Percentiles rank a stretch among this genome's conserved stretches.
phyloP scores from a whole-genome alignment of 1,140 invertebrate genomes.

The Lucilia sericata region DNA sequence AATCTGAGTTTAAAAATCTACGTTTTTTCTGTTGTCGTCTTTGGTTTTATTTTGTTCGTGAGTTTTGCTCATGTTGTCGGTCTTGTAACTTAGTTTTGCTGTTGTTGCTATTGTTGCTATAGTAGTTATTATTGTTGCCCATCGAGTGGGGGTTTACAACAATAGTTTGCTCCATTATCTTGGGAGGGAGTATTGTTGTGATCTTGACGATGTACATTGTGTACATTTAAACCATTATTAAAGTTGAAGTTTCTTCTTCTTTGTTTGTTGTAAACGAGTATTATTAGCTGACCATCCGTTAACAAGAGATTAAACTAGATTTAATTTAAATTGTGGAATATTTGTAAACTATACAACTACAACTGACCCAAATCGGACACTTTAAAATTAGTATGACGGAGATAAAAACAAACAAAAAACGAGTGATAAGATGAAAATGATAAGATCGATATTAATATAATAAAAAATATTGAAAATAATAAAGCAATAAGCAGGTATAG shows the following conservation, averaged over 20 bases:
- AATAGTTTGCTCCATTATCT: neutral
- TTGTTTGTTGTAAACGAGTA: neutral
- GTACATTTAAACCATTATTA: neutral
- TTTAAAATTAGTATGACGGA: too few relatives aligned
- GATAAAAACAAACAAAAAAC: neutral
- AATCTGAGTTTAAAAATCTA: conserved; percentile 11
- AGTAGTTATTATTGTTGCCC: neutral
- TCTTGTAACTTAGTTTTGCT: neutral
- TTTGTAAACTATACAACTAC: neutral
- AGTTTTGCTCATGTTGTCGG: conserved; percentile 10
- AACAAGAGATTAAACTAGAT: neutral
- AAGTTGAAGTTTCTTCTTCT: neutral
- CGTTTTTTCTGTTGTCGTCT: neutral
- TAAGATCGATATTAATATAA: neutral
- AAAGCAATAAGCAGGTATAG: too few relatives aligned
- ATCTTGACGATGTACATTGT: neutral
- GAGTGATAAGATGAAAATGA: neutral
- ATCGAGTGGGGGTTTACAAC: neutral
- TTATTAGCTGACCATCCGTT: neutral
- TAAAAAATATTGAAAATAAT: too few relatives aligned
- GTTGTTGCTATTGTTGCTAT: too few relatives aligned
- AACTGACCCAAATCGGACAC: neutral
- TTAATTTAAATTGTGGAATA: neutral
- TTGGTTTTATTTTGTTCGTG: conserved; percentile 21
- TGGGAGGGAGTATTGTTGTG: conserved; percentile 8